Conservation (phyloP, 2,888 invertebrate species). For the Aethes cnicana region DNA sequence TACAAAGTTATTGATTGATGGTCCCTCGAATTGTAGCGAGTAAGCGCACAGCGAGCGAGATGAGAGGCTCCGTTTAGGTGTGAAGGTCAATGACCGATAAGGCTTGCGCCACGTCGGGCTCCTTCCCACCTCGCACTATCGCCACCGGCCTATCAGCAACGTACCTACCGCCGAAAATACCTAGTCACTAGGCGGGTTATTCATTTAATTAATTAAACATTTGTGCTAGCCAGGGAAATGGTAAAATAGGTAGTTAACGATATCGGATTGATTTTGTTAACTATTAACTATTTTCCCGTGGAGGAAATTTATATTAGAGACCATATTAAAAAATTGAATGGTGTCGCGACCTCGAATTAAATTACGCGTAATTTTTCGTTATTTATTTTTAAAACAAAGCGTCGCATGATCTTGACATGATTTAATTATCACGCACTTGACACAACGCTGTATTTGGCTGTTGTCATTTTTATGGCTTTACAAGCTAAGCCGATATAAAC, state of each 20-base stretch:
- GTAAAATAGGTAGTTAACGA: too few relatives aligned
- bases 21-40: slow-evolving; percentile 57
- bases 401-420: neutral
- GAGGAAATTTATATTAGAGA: too few relatives aligned
- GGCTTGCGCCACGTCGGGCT: slow-evolving; percentile 67
- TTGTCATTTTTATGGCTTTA: slow-evolving; percentile 13
- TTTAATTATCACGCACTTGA: slow-evolving; percentile 13
- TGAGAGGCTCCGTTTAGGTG: slow-evolving; percentile 79
- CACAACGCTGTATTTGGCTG: neutral
- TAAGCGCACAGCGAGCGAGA: slow-evolving; percentile 60
- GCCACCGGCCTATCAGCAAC: slow-evolving; percentile 54
- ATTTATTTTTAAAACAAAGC: neutral
- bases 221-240: neutral
- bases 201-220: slow-evolving; percentile 12
- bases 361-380: neutral
- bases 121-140: slow-evolving; percentile 56
- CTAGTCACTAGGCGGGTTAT: slow-evolving; percentile 22
- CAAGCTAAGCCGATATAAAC: too few relatives aligned
- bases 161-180: slow-evolving; percentile 32
- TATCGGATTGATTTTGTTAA: too few relatives aligned
- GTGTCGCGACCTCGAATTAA: neutral
- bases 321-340: too few relatives aligned
- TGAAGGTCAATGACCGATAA: slow-evolving; percentile 81
- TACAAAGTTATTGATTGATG: slow-evolving; percentile 39
- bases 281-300: too few relatives aligned